Base-by-base conservation (phyloP, 2,113 vertebrate species). In the Monopterus albus region DNA sequence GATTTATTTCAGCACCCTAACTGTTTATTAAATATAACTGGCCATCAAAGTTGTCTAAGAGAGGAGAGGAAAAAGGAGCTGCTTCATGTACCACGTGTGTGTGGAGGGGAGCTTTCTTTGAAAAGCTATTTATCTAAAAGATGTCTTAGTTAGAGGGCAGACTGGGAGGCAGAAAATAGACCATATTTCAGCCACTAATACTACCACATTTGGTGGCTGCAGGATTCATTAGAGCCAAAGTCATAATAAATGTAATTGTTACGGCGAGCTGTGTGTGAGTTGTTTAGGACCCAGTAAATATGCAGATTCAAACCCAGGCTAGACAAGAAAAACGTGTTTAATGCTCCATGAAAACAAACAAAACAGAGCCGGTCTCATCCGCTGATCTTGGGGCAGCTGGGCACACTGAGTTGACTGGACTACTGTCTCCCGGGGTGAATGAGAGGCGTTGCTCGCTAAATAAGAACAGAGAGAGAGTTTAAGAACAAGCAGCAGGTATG, bases 11-110 rank as follows among this genome's bases (percentile, higher is more conserved):
- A 74, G 76, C 36, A 59, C 82, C 84, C 89, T 75, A 90, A 90
- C 91, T 93, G 88, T 93, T 93, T 91, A 93, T 93, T 92, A 92
- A 92, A 93, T 90, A 94, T 93, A 93, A 94, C 91, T 92, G 88
- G 87, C 91, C 92, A 90, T 94, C 91, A 93, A 92, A 91, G 90
- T 88, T 91, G 89, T 93, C 89, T 89, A 70, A 80, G 77, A 70
- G 45, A 75, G 75, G 72, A 79, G 79, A 26, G 36, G 42, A 66
- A 70, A 79, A 79, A 45, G 49, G 67, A 73, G 79, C 71, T 65
- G 65, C 78, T 67, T 42, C 39, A 60, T 59, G 71, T n/a, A 78
- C 87, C 82, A 64, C 89, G 84, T n/a, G n/a, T n/a, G n/a, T n/a
- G n/a, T n/a, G 88, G 80, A 67, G 75, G 56, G 70, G 62, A 47